Evolutionary conservation across 1,140 invertebrate species (phyloP).

Genomic region (Pogonomyrmex barbatus): DNA sequence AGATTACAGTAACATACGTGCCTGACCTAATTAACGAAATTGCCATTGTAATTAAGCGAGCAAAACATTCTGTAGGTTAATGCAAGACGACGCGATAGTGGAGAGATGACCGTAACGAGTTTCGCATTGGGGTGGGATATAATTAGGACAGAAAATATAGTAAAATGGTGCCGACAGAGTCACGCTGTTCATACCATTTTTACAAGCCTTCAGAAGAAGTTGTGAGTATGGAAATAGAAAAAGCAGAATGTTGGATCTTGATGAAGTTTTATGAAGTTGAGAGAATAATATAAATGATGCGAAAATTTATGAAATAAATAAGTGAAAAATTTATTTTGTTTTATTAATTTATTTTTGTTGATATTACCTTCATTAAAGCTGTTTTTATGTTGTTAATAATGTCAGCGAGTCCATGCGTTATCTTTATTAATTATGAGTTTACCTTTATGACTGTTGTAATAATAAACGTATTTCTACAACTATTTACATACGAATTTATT

Average conservation of each 20-base stretch:
- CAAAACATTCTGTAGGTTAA: conserved; percentile 76
- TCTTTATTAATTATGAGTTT: conserved; percentile 34
- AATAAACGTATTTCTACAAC: conserved; percentile 1
- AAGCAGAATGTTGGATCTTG: conserved; percentile 43
- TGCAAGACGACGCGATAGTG: conserved; percentile 71
- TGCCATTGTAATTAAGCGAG: conserved; percentile 79
- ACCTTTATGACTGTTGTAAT: conserved; percentile 10
- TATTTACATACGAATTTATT: conserved; percentile 14
- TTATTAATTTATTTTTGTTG: conserved; percentile 14
- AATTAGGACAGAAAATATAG: conserved; percentile 57
- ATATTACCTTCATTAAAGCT: conserved; percentile 2
- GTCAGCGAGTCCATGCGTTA: conserved; percentile 5
- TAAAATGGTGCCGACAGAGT: conserved; percentile 49
- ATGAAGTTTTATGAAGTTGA: conserved; percentile 39
- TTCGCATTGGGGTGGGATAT: conserved; percentile 50
- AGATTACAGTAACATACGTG: conserved; percentile 28
- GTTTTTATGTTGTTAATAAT: conserved; percentile 1
- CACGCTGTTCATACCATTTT: conserved; percentile 40
- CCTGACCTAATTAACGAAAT: conserved; percentile 76
- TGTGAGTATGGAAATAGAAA: conserved; percentile 35
- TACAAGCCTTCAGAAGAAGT: conserved; percentile 39
- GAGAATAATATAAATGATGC: not conserved
- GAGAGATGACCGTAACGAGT: conserved; percentile 60
- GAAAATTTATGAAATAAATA: too few relatives aligned
- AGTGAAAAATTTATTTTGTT: conserved; percentile 2